Evolutionary conservation across 2,113 vertebrate species (phyloP).

Genomic region (Cyphomyrus plagiostoma): DNA sequence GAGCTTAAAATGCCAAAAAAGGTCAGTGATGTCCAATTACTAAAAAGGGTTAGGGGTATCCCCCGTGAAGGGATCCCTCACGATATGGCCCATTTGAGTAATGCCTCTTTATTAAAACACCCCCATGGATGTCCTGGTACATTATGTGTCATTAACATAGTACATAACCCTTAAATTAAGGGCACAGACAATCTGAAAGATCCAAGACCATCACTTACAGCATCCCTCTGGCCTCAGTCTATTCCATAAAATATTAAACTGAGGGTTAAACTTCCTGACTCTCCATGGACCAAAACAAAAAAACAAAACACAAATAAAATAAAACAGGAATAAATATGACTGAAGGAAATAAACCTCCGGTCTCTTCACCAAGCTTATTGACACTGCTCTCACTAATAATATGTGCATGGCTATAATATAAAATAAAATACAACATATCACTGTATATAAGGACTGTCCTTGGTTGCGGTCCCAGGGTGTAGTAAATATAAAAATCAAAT

Average conservation of each 20-base stretch:
- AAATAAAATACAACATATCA: neutral
- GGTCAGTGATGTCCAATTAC: constrained; percentile 1
- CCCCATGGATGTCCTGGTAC: neutral
- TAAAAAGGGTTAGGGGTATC: neutral
- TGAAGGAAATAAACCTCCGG: neutral
- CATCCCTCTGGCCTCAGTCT: neutral
- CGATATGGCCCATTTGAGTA: neutral
- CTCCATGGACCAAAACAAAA: neutral
- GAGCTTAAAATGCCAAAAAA: neutral
- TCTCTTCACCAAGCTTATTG: neutral
- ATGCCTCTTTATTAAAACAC: neutral
- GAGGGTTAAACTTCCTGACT: neutral
- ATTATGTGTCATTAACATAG: neutral
- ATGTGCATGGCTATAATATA: neutral
- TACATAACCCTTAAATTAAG: neutral
- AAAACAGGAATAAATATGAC: neutral
- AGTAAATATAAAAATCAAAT: neutral
- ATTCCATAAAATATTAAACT: neutral
- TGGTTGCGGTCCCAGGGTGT: neutral
- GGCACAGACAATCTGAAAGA: neutral
- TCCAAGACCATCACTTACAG: neutral
- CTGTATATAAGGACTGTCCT: neutral
- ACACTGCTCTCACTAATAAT: neutral
- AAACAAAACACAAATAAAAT: neutral
- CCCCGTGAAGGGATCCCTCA: neutral